Evolutionary conservation across 2,888 invertebrate species (phyloP), one percentile per base, ranked within the genome.

Genomic region (Agrotis segetum): DNA sequence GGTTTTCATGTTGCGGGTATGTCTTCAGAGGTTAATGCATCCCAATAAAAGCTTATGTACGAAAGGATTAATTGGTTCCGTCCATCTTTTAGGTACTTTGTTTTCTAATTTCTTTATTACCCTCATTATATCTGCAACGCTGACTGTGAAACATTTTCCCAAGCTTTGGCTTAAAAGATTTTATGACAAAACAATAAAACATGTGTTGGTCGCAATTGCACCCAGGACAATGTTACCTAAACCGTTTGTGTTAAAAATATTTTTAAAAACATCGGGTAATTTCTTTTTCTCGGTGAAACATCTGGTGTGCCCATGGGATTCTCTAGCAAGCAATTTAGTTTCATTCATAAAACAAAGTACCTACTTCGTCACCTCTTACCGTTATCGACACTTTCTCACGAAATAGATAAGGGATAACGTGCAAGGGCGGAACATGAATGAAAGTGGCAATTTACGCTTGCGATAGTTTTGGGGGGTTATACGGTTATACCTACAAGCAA

Each of bases 331-430:
- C 78, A 81, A 79, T 83, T 84, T 82, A 79, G 84, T 80, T 90
- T 87, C 92, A 92, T 92, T 93, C 90, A 91, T 86, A 88, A 90
- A 86, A 68, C 81, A 71, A 87, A 89, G 87, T 86, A 82, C 85
- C 84, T 83, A 70, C 69, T 62, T 21, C 9, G 63, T 4, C 53
- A 63, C 55, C 56, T 63, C 69, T 67, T 74, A 89, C 92, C 88
- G 91, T 92, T 92, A 93, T 93, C 91, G 89, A 19, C 65, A 71
- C 78, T 84, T 92, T 91, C 90, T 88, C 92, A 92, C 90, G 88
- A 85, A 81, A 68, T 53, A 80, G 85, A 74, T 64, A 71, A 63
- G 52, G 17, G 29, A 46, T n/a, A n/a, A 17, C 5, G 61, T 79
- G 11, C 1, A 19, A 50, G 11, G 24, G 21, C 19, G 29, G 47